Percentiles rank a stretch among this genome's conserved stretches.
Conservation (phyloP, 2,888 invertebrate genomes). For the Hydraecia micacea region DNA sequence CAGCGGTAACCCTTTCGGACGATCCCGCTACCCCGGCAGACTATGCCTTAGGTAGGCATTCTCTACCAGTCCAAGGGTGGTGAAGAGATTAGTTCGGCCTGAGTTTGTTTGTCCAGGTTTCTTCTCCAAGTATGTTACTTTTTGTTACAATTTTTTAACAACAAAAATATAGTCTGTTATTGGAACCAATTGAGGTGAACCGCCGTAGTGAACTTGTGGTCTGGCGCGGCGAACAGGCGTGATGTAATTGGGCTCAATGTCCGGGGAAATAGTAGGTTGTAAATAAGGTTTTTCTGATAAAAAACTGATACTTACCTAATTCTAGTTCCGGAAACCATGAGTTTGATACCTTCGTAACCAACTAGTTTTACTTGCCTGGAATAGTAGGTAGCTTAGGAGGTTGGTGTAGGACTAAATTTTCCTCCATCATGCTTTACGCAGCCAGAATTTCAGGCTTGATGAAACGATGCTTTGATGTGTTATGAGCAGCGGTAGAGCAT, state of each 20-base stretch:
- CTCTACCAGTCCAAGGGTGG: background rate
- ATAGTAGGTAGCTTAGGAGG: background rate
- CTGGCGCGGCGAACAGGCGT: background rate
- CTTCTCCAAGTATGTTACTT: constrained; percentile 2
- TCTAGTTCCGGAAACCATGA: constrained; percentile 1
- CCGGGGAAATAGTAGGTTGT: constrained; percentile 27
- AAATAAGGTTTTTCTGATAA: background rate
- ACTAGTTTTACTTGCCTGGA: background rate
- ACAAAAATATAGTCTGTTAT: background rate
- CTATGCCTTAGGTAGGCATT: no score
- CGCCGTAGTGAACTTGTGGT: constrained; percentile 16
- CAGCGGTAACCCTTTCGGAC: no score
- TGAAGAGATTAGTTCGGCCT: background rate
- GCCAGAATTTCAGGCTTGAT: background rate
- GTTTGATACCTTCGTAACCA: constrained; percentile 1
- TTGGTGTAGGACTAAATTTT: background rate
- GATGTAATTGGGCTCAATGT: constrained; percentile 32
- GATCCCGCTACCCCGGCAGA: no score
- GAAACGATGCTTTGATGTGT: background rate
- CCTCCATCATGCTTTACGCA: background rate
- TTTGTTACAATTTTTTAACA: background rate
- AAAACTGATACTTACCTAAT: background rate
- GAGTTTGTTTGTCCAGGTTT: background rate
- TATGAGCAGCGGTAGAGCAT: background rate
- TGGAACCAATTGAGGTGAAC: constrained; percentile 8